Evolutionary conservation across 2,113 vertebrate genomes (phyloP).

Genomic region (Erythrolamprus reginae): DNA sequence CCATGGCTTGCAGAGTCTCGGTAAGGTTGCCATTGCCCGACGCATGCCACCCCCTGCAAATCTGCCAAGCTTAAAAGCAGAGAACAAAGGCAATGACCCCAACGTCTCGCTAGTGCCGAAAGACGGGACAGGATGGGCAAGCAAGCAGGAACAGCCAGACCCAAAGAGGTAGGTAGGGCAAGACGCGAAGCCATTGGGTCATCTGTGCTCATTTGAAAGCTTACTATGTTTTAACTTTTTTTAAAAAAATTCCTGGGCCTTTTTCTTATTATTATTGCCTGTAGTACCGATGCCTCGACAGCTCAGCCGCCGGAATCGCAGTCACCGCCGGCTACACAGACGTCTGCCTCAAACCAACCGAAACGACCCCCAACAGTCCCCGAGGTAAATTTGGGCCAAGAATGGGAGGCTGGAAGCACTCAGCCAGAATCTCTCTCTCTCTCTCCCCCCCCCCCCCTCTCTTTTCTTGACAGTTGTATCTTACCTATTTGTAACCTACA

Average conservation of each 20-base stretch:
- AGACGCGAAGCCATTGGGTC: no score
- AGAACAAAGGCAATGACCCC: slow-evolving; percentile 97
- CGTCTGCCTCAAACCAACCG: slow-evolving; percentile 82
- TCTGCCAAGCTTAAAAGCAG: slow-evolving; percentile 94
- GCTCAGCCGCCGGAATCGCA: slow-evolving; percentile 91
- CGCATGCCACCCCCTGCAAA: slow-evolving; percentile 94
- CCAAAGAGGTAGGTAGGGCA: slow-evolving; percentile 82
- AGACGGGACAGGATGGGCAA: slow-evolving; percentile 99
- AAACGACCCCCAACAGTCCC: slow-evolving; percentile 84
- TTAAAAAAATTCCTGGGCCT: no score
- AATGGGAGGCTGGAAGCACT: neutral
- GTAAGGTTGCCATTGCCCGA: slow-evolving; percentile 93
- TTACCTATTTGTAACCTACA: neutral
- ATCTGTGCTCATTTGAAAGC: neutral
- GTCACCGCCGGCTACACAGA: slow-evolving; percentile 90
- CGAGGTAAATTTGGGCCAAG: slow-evolving; percentile 69
- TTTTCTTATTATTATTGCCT: neutral
- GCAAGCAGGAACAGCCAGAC: slow-evolving; percentile 93
- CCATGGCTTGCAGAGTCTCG: slow-evolving; percentile 96
- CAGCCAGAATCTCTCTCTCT: neutral
- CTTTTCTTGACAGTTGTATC: neutral
- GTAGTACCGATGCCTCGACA: slow-evolving; percentile 90
- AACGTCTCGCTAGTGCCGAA: slow-evolving; percentile 93
- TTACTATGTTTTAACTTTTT: neutral
- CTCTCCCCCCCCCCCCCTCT: no score